A percentile compares a stretch with the other conserved stretches of the same genome.
Evolutionary conservation across 53 echinoderm and acorn worm genomes (phyloP).

Genomic region (Pentamera pediparva): DNA sequence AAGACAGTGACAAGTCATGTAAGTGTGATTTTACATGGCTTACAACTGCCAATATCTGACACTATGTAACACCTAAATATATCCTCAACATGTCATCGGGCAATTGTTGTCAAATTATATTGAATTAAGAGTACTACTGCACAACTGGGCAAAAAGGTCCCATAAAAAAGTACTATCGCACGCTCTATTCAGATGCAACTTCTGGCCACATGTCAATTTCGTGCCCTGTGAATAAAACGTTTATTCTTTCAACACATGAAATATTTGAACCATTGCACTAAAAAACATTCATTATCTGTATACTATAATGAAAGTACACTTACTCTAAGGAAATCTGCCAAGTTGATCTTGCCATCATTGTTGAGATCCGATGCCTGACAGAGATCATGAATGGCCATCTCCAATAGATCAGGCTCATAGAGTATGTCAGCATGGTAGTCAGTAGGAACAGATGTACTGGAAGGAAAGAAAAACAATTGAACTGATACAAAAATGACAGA

Average conservation of each 20-base stretch:
- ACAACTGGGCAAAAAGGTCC: too few species aligned
- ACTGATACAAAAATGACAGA: not conserved
- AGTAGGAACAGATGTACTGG: constrained; percentile 44
- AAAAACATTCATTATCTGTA: not conserved
- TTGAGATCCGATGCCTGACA: constrained; percentile 68
- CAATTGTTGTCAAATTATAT: too few species aligned
- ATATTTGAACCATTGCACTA: not conserved
- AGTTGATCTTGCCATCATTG: constrained; percentile 64
- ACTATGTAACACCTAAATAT: too few species aligned
- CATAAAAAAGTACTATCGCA: too few species aligned
- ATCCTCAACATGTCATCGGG: too few species aligned
- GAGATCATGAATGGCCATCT: constrained; percentile 58
- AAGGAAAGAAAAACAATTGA: not conserved
- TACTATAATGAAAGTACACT: not conserved
- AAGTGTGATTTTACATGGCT: too few species aligned
- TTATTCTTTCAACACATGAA: not conserved
- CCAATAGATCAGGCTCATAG: constrained; percentile 62
- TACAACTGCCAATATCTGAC: too few species aligned
- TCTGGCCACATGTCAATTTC: too few species aligned
- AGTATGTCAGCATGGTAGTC: constrained; percentile 58
- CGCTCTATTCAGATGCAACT: too few species aligned
- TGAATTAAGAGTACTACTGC: too few species aligned
- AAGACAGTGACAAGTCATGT: too few species aligned
- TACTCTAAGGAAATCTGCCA: constrained; percentile 73
- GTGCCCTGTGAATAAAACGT: not conserved